phyloP scores from a whole-genome alignment of 1,140 invertebrate species.

The Condylostylus longicornis region DNA sequence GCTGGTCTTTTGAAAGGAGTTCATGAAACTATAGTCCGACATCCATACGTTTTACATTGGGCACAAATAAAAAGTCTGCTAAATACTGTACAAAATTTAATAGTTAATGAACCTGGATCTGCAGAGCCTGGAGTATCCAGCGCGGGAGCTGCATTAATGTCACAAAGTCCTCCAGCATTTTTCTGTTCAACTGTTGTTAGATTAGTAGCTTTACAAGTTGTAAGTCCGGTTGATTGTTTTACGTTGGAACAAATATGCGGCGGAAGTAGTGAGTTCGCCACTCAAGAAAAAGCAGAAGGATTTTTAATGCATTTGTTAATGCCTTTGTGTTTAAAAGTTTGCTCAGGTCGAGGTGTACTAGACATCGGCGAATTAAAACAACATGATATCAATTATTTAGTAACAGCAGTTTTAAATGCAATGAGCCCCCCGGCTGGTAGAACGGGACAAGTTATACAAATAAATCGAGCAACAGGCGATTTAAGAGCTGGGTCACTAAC shows the following conservation, averaged over 20 bases:
- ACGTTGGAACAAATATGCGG: conserved; percentile 90
- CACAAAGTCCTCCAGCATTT: conserved; percentile 74
- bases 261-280: conserved; percentile 70
- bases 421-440: conserved; percentile 55
- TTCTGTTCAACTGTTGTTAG: conserved; percentile 94
- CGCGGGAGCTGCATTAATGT: conserved; percentile 62
- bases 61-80: conserved; percentile 86
- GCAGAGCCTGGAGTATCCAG: conserved; percentile 45
- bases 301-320: conserved; percentile 92
- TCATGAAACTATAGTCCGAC: conserved; percentile 81
- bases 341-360: conserved; percentile 70
- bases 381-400: conserved; percentile 77
- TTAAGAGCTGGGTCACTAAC: conserved; percentile 60
- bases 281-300: conserved; percentile 82
- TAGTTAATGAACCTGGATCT: conserved; percentile 25
- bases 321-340: conserved; percentile 86
- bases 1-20: conserved; percentile 85
- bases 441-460: conserved; percentile 43
- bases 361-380: conserved; percentile 79
- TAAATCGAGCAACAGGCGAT: conserved; percentile 50
- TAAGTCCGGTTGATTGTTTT: conserved; percentile 78
- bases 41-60: conserved; percentile 92
- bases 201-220: conserved; percentile 84
- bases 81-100: conserved; percentile 54
- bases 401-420: conserved; percentile 78